These are phyloP conservation scores for Anthophora plumipes DNA, from an alignment of 2,888 invertebrate species.

Conservation along the genomic window DNA sequence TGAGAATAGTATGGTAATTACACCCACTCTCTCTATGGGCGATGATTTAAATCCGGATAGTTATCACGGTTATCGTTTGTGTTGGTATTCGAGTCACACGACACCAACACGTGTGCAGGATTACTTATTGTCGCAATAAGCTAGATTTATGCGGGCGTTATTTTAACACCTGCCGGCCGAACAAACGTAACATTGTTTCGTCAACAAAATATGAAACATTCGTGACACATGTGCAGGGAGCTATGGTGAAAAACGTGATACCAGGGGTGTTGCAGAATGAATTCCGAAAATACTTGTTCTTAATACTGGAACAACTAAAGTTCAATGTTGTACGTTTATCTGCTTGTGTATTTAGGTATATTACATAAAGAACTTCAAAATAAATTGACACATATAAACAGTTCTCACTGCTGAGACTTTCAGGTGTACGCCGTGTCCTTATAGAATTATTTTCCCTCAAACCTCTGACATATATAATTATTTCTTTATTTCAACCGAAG, in stretches of 20 bases:
- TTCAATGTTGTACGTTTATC: too few species aligned
- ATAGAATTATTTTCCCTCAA: too few species aligned
- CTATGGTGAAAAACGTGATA: neutral
- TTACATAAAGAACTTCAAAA: too few species aligned
- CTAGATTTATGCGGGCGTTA: conserved; percentile 17
- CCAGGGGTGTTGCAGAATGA: neutral
- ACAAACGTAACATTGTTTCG: neutral
- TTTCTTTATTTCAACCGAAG: too few species aligned
- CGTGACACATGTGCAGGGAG: neutral
- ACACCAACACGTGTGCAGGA: conserved; percentile 16
- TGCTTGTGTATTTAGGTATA: too few species aligned
- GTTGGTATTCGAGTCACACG: conserved; percentile 21
- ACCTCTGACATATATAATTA: too few species aligned
- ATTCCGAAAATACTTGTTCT: too few species aligned
- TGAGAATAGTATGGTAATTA: conserved; percentile 70
- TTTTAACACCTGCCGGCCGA: conserved; percentile 22
- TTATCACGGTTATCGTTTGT: conserved; percentile 65
- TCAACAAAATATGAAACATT: neutral
- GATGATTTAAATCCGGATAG: conserved; percentile 62
- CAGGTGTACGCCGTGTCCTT: too few species aligned
- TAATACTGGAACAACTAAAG: too few species aligned
- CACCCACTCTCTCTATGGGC: conserved; percentile 61
- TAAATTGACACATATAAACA: too few species aligned
- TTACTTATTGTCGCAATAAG: conserved; percentile 53
- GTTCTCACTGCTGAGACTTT: too few species aligned